These are phyloP conservation scores for Paradisaea rubra DNA, from an alignment of 2,113 vertebrate genomes.

Conservation along the genomic window DNA sequence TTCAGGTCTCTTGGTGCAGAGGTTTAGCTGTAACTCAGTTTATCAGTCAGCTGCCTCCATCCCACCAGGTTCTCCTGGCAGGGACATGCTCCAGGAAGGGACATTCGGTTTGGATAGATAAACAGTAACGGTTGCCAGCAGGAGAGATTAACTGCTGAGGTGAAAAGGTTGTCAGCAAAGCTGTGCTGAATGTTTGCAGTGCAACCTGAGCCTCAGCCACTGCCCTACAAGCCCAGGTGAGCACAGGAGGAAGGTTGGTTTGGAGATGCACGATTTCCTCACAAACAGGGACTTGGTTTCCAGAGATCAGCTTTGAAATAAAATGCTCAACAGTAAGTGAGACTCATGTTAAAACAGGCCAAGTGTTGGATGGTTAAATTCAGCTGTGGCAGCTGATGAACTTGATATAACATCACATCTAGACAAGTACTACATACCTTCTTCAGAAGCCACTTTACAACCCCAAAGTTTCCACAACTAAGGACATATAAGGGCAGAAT, in stretches of 20 bases:
- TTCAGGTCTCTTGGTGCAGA: not conserved
- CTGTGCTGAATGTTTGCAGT: not conserved
- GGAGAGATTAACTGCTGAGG: slow-evolving; percentile 12
- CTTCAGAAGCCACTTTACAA: not conserved
- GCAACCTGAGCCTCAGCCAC: not conserved
- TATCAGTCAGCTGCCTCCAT: not conserved
- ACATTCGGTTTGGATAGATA: not conserved
- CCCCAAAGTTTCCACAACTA: not conserved
- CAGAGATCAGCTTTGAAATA: not conserved
- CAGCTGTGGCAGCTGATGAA: not conserved
- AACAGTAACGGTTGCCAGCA: not conserved
- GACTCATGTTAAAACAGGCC: not conserved
- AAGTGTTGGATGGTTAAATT: not conserved
- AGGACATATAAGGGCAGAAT: not conserved
- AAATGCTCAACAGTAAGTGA: not conserved
- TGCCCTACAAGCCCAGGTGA: not conserved
- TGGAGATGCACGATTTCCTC: not conserved
- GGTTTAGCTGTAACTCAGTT: not conserved
- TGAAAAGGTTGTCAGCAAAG: not conserved
- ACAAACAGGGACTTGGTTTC: not conserved
- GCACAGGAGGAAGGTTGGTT: not conserved
- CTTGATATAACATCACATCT: not conserved
- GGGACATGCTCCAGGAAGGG: not conserved
- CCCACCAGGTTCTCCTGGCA: not conserved
- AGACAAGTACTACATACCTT: not conserved